These are phyloP conservation scores for Euphydryas editha DNA, from an alignment of 2,888 invertebrate genomes.

Conservation along the genomic window DNA sequence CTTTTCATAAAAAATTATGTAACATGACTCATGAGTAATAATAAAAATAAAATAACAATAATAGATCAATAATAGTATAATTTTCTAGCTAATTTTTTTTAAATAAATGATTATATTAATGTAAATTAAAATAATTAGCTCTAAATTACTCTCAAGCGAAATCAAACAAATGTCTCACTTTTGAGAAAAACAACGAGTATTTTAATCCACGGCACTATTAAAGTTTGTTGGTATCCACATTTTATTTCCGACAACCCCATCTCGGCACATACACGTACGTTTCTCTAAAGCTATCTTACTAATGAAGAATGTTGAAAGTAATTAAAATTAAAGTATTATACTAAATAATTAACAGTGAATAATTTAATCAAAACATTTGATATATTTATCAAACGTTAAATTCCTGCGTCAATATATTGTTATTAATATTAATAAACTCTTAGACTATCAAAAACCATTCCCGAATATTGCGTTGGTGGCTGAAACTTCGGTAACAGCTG, in stretches of 20 bases:
- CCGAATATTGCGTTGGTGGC: conserved; percentile 63
- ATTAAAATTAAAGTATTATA: background rate
- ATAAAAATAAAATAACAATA: background rate
- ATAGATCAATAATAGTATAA: too few species aligned
- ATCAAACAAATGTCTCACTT: too few species aligned
- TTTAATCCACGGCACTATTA: too few species aligned
- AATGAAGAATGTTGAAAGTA: background rate
- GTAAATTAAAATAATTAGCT: too few species aligned
- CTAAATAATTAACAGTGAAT: background rate
- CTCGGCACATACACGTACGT: too few species aligned
- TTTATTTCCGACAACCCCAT: too few species aligned
- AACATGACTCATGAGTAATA: background rate
- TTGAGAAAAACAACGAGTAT: too few species aligned
- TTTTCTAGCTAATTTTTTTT: too few species aligned
- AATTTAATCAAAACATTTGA: background rate
- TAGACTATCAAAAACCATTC: conserved; percentile 55
- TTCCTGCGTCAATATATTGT: conserved; percentile 48
- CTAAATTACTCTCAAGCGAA: too few species aligned
- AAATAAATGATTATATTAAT: too few species aligned
- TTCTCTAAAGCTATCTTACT: background rate
- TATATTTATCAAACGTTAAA: conserved; percentile 16
- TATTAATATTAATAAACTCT: conserved; percentile 42
- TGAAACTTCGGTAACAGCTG: conserved; percentile 76
- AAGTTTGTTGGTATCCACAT: too few species aligned
- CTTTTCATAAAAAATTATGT: background rate